Conservation (phyloP, 2,888 invertebrate species). For the Onthophagus sagittarius region DNA sequence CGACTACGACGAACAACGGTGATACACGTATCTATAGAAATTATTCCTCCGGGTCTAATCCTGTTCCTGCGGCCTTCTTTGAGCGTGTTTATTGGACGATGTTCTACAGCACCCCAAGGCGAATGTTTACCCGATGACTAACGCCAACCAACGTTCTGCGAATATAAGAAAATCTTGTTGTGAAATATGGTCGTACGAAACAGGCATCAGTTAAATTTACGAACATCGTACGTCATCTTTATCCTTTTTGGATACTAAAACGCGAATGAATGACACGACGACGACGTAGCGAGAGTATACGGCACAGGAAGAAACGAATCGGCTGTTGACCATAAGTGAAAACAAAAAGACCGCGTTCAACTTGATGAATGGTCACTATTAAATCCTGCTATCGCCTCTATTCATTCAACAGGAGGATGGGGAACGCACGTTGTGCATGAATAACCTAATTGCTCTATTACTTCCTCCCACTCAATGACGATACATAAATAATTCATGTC, state of each 20-base stretch:
- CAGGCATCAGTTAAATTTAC: not conserved
- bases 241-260: not conserved
- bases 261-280: not conserved
- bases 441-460: not conserved
- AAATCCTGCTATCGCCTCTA: not conserved
- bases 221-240: not conserved
- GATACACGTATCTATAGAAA: not conserved
- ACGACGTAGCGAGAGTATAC: not conserved
- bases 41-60: not conserved
- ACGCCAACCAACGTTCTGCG: not conserved
- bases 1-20: not conserved
- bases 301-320: not conserved
- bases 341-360: not conserved
- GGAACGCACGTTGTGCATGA: not conserved
- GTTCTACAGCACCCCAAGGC: not conserved
- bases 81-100: not conserved
- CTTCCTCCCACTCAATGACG: not conserved
- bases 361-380: not conserved
- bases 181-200: not conserved
- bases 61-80: not conserved
- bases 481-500: not conserved
- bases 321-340: not conserved
- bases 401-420: not conserved
- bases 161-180: not conserved
- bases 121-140: not conserved